phyloP scores from a whole-genome alignment of 2,888 invertebrate genomes.

The Catocala sponsa region DNA sequence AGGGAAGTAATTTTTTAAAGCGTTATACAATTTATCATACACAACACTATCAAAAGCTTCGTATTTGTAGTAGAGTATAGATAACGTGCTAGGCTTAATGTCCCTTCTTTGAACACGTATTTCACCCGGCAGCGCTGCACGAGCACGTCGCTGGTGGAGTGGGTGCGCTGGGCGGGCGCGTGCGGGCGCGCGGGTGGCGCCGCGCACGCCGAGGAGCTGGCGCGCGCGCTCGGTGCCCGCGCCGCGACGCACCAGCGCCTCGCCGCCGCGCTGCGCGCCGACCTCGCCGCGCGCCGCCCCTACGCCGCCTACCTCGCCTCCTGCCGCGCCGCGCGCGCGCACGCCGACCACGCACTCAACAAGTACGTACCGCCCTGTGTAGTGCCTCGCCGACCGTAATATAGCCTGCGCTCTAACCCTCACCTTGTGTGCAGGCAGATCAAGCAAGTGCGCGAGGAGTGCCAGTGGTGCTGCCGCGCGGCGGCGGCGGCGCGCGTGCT shows the following conservation, averaged over 20 bases:
- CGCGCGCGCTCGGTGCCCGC: conserved; percentile 51
- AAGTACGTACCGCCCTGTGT: conserved; percentile 15
- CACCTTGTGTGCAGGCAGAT: conserved; percentile 59
- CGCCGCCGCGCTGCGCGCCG: conserved; percentile 75
- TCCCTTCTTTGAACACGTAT: no score
- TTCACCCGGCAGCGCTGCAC: conserved; percentile 66
- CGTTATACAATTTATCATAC: no score
- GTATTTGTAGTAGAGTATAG: no score
- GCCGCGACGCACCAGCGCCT: conserved; percentile 62
- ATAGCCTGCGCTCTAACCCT: no score
- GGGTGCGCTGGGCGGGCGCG: conserved; percentile 72
- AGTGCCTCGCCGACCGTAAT: no score
- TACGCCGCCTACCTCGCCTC: conserved; percentile 79
- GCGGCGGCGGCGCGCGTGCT: conserved; percentile 94
- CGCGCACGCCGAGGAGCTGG: conserved; percentile 58
- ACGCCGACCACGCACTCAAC: conserved; percentile 64
- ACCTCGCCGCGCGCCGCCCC: conserved; percentile 78
- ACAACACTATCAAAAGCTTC: no score
- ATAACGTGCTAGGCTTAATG: no score
- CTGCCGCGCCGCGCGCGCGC: conserved; percentile 73
- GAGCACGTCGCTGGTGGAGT: conserved; percentile 73
- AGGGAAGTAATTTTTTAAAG: no score
- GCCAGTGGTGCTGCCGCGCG: conserved; percentile 92
- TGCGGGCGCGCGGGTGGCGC: conserved; percentile 64
- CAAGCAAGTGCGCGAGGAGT: conserved; percentile 64